Conservation (phyloP, 2,888 invertebrate genomes). For the Drosophila kokeensis region DNA sequence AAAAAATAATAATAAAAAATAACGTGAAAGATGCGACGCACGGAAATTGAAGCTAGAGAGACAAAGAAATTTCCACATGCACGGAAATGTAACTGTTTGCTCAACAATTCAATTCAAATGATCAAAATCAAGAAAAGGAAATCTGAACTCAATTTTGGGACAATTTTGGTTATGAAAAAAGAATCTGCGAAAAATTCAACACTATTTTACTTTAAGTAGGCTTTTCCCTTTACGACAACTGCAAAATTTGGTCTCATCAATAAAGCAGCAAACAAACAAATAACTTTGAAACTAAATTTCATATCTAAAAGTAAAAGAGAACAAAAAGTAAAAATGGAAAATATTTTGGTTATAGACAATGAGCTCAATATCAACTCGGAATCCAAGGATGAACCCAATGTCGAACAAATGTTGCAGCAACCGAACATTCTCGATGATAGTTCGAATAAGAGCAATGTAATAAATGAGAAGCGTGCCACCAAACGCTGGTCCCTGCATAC, state of each 20-base stretch:
- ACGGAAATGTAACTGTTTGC: constrained; percentile 39
- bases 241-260: neutral
- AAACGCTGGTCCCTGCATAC: constrained; percentile 19
- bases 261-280: neutral
- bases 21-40: constrained; percentile 8
- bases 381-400: neutral
- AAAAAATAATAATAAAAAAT: constrained; percentile 40
- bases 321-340: neutral
- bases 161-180: neutral
- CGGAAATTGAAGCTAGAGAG: constrained; percentile 24
- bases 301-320: neutral
- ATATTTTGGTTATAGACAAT: neutral
- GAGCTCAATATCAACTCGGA: neutral
- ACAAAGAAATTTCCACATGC: constrained; percentile 21
- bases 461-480: too few relatives aligned
- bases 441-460: neutral
- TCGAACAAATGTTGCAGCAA: neutral
- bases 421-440: neutral
- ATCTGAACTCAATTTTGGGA: neutral
- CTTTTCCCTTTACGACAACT: neutral
- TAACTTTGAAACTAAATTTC: constrained; percentile 24
- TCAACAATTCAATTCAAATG: constrained; percentile 32
- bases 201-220: neutral
- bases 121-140: constrained; percentile 17
- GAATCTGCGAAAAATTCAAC: neutral